Conservation (phyloP, 2,113 vertebrate genomes). For the Carollia perspicillata region DNA sequence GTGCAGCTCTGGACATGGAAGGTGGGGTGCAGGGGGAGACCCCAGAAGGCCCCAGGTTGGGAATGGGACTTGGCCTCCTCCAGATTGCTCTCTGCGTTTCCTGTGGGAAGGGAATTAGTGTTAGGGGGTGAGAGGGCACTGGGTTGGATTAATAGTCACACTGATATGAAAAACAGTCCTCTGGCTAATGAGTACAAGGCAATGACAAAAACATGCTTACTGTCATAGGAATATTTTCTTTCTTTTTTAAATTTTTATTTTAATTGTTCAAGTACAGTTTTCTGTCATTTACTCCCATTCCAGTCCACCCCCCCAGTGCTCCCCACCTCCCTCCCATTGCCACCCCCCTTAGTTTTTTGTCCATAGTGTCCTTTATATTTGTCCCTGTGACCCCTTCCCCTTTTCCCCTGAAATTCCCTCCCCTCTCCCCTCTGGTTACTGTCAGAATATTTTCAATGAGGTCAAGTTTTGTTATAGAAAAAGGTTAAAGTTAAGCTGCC, state of each 20-base stretch:
- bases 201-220: neutral
- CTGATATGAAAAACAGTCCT: neutral
- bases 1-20: neutral
- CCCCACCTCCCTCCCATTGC: no score
- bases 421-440: no score
- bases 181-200: neutral
- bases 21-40: rapidly evolving
- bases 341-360: no score
- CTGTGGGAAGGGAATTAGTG: neutral
- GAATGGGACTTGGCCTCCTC: neutral
- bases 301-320: no score
- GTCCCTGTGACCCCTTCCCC: no score
- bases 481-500: neutral
- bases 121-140: neutral
- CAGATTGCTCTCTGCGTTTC: neutral
- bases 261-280: no score
- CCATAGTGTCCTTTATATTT: no score
- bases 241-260: no score
- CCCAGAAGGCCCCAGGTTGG: no score
- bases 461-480: neutral
- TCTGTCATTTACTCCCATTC: no score
- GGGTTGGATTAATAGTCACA: neutral
- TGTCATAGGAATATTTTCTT: no score
- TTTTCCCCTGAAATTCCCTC: no score
- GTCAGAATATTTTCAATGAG: neutral